phyloP scores from a whole-genome alignment of 2,113 vertebrate species.

The Dryoscopus gambensis region DNA sequence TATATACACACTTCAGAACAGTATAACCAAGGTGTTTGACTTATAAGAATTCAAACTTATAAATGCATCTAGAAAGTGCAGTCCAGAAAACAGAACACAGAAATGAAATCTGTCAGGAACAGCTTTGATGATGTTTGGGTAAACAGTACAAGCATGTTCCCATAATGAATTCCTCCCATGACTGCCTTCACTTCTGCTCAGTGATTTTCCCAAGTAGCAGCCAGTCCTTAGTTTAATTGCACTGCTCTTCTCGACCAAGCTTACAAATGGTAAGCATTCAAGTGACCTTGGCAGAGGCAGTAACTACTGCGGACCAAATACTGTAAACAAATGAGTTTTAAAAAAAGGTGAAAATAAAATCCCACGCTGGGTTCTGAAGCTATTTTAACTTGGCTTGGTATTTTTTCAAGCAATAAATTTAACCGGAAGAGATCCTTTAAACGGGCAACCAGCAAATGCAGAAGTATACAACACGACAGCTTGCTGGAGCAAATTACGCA shows the following conservation, averaged over 20 bases:
- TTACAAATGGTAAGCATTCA: not conserved
- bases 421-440: not conserved
- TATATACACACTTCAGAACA: not conserved
- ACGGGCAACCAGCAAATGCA: not conserved
- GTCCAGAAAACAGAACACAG: not conserved
- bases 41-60: not conserved
- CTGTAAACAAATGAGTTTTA: not conserved
- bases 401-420: not conserved
- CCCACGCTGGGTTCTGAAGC: accelerated
- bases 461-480: not conserved
- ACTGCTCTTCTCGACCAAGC: not conserved
- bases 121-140: not conserved
- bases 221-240: not conserved
- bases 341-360: not conserved
- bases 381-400: not conserved
- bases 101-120: not conserved
- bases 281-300: not conserved
- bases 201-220: not conserved
- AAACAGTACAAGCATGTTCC: not conserved
- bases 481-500: constrained; percentile 2
- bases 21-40: not conserved
- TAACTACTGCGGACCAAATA: not conserved
- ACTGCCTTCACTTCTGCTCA: not conserved
- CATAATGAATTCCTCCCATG: not conserved
- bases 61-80: not conserved